phyloP scores from a whole-genome alignment of 2,888 invertebrate genomes.

The Diaphora mendica region DNA sequence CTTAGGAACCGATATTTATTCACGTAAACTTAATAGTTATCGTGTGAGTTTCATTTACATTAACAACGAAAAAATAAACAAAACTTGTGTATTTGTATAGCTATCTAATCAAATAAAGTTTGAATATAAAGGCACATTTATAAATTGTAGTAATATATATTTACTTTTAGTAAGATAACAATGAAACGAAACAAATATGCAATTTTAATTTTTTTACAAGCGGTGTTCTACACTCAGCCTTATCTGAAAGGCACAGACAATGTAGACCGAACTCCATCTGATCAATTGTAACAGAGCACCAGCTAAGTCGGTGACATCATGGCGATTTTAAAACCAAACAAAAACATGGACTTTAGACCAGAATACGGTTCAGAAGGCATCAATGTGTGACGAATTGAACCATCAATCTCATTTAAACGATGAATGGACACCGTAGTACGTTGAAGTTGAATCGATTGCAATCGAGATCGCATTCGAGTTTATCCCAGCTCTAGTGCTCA shows the following conservation, averaged over 20 bases:
- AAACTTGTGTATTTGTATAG: neutral
- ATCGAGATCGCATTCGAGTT: slow-evolving; percentile 29
- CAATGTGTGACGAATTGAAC: slow-evolving; percentile 39
- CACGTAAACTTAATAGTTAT: neutral
- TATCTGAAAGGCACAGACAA: slow-evolving; percentile 58
- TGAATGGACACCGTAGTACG: slow-evolving; percentile 47
- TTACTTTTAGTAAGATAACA: neutral
- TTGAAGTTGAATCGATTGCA: slow-evolving; percentile 31
- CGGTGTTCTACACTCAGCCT: slow-evolving; percentile 43
- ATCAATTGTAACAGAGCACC: slow-evolving; percentile 63
- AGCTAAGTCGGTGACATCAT: slow-evolving; percentile 60
- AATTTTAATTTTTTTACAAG: neutral
- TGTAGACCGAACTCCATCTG: slow-evolving; percentile 67
- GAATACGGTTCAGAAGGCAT: slow-evolving; percentile 27
- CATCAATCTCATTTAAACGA: slow-evolving; percentile 37
- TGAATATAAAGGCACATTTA: neutral
- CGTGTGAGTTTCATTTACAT: neutral
- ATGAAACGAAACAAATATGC: neutral
- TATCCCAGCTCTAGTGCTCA: slow-evolving; percentile 23
- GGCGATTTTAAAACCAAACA: slow-evolving; percentile 52
- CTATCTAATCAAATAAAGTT: neutral
- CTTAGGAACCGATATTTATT: neutral
- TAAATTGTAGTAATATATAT: neutral
- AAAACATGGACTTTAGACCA: slow-evolving; percentile 63
- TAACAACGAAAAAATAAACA: neutral